Evolutionary conservation across 2,888 invertebrate species (phyloP), one percentile per base, ranked within the genome.

Genomic region (Plutella xylostella): DNA sequence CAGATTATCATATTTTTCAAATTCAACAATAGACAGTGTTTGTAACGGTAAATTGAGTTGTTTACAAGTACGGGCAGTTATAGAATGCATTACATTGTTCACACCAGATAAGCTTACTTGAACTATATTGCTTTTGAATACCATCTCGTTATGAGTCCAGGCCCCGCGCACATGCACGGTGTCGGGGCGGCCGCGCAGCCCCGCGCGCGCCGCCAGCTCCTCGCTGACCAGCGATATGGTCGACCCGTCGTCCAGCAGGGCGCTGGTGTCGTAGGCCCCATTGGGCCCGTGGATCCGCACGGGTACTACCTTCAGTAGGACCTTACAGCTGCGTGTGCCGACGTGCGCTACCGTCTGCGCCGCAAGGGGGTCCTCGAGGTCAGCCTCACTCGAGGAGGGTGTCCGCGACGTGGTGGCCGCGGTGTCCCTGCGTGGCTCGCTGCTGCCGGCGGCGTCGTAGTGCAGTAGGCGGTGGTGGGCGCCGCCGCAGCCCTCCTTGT

Each of bases 201-300:
- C 39, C 6, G 11, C 17, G 7, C 7, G 17, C 15, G 46, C 46
- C 5, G 49, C 51, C 31, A 51, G 14, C 2, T 48, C 45, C 1
- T 39, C 14, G n/a, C 47, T 34, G 18, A 51, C 46, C 3, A 53
- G 37, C 5, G 46, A 45, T 3, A 50, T 47, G 11, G 51, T 49
- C 4, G 53, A 47, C 5, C 51, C 52, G 39, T 47, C 51, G 28
- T 54, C 54, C 1, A 52, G 42, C 1, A 54, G 30, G 7, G 51
- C 51, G 33, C 44, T 34, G 9, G 49, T 48, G 2, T 22, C 34
- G 0, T 51, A 21, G 7, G 19, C 40, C 4, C 49, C 43, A 2
- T 40, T 40, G 5, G 51, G 50, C 6, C 55, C 51, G 21, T 46
- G 44, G 11, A 57, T n/a, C n/a, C n/a, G n/a, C n/a, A n/a, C n/a